phyloP scores from a whole-genome alignment of 2,888 invertebrate genomes.

The Thera obeliscata region DNA sequence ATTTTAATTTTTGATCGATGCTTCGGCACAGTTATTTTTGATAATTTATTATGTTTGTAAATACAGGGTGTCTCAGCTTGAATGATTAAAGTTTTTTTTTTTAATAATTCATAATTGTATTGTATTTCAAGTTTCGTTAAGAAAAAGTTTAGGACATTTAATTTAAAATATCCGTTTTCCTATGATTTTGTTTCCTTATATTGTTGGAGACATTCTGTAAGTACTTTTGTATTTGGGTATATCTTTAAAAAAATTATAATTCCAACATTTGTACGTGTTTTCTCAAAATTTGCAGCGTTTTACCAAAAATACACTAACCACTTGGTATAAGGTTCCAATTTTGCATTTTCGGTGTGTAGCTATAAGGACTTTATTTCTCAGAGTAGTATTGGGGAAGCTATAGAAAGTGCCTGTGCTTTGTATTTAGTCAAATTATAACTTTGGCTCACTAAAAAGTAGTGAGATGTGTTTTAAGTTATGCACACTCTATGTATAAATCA shows the following conservation, averaged over 20 bases:
- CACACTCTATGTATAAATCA: no score
- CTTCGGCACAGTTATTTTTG: conserved; percentile 4
- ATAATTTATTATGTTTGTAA: not conserved
- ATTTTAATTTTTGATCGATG: conserved; percentile 11
- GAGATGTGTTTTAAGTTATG: no score
- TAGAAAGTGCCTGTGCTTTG: conserved; percentile 6
- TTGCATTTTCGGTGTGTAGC: conserved; percentile 39
- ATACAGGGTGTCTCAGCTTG: conserved; percentile 10
- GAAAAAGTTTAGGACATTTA: no score
- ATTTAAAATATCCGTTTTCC: no score
- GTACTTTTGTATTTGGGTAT: conserved; percentile 2
- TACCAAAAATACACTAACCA: conserved; percentile 54
- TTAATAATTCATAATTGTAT: not conserved
- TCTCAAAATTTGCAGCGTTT: conserved; percentile 49
- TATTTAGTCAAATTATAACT: not conserved
- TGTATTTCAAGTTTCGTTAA: not conserved
- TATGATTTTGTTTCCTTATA: no score
- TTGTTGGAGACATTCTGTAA: not conserved
- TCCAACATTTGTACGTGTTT: conserved; percentile 7
- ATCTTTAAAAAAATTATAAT: conserved; percentile 2
- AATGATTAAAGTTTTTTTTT: not conserved
- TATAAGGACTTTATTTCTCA: conserved; percentile 34
- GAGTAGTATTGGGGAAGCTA: conserved; percentile 25
- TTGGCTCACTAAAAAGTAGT: no score
- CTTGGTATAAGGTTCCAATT: conserved; percentile 50